These are phyloP conservation scores for Platysteira castanea DNA, from an alignment of 2,113 vertebrate genomes.

Conservation along the genomic window DNA sequence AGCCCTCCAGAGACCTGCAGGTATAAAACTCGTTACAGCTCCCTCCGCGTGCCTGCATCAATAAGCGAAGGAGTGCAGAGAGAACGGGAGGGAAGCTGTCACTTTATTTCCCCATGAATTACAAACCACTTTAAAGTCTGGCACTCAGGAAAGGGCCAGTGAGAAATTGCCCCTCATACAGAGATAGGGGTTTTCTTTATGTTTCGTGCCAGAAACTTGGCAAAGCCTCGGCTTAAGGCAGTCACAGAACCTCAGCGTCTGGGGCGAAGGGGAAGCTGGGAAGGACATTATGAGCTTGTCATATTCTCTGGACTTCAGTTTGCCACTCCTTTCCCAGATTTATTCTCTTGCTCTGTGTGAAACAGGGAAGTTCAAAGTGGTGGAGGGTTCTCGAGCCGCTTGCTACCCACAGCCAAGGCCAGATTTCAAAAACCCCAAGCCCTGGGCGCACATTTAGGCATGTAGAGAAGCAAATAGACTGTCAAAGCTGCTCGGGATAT, in stretches of 20 bases:
- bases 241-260: background rate
- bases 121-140: constrained; percentile 68
- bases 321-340: background rate
- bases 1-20: constrained; percentile 75
- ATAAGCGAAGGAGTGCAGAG: constrained; percentile 61
- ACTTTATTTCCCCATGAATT: constrained; percentile 74
- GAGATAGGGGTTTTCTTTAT: constrained; percentile 49
- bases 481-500: background rate
- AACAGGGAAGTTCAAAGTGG: background rate
- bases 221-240: background rate
- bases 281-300: background rate
- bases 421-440: background rate
- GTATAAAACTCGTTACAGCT: constrained; percentile 74
- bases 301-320: background rate
- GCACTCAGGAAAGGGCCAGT: constrained; percentile 17
- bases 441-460: background rate
- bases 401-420: background rate
- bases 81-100: constrained; percentile 52
- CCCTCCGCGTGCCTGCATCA: constrained; percentile 63
- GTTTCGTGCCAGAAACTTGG: constrained; percentile 24
- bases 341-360: background rate
- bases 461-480: background rate
- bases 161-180: constrained; percentile 38
- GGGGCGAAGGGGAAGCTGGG: background rate
- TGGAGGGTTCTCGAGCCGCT: background rate